Conservation (phyloP, 2,888 invertebrate species). For the Drosophila neotestacea region DNA sequence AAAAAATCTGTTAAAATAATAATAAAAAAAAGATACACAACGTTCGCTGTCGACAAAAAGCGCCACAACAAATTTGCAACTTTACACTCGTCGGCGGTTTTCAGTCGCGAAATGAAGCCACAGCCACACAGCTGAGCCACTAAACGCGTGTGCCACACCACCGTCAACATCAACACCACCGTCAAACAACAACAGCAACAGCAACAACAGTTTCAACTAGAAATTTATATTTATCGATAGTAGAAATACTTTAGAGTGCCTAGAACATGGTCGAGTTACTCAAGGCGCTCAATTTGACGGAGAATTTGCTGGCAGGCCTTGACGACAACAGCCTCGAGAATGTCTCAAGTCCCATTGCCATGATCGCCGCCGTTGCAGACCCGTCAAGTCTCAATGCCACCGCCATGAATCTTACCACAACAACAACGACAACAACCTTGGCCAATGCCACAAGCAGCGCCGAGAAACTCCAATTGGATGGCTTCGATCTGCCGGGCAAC, state of each 20-base stretch:
- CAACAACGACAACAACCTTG: conserved; percentile 16
- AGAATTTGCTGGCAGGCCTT: conserved; percentile 65
- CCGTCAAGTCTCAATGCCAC: conserved; percentile 41
- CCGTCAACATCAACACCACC: conserved; percentile 11
- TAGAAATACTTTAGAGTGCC: background rate
- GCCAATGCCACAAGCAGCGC: conserved; percentile 55
- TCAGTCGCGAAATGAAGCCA: conserved; percentile 81
- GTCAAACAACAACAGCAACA: conserved; percentile 14
- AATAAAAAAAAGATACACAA: conserved; percentile 40
- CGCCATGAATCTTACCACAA: conserved; percentile 37
- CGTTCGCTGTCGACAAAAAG: conserved; percentile 64
- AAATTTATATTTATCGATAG: background rate
- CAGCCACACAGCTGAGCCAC: conserved; percentile 65
- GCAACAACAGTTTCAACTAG: conserved; percentile 9
- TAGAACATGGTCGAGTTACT: conserved; percentile 71
- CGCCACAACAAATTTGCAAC: conserved; percentile 70
- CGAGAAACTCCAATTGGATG: conserved; percentile 75
- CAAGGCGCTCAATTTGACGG: conserved; percentile 70
- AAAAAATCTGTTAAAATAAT: conserved; percentile 45
- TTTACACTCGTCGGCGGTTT: conserved; percentile 66
- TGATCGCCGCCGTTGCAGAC: conserved; percentile 32
- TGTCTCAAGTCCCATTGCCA: conserved; percentile 33
- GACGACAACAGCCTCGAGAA: conserved; percentile 60
- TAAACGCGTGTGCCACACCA: conserved; percentile 41
- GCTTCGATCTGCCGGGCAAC: conserved; percentile 81